Evolutionary conservation across 2,113 vertebrate genomes (phyloP).

Genomic region (Solenodon paradoxus): DNA sequence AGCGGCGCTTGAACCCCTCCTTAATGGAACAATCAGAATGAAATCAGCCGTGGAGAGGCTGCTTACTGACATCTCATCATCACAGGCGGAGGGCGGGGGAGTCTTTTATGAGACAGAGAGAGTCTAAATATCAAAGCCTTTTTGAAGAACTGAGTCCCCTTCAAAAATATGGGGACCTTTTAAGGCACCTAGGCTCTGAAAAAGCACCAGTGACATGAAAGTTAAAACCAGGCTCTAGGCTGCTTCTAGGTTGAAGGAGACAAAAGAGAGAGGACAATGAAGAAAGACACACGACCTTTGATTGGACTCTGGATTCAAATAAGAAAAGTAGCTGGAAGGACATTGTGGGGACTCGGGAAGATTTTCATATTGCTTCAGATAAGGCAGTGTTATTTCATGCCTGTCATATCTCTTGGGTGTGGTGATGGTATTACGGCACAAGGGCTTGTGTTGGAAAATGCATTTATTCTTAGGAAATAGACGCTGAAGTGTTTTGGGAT

Average conservation of each 20-base stretch:
- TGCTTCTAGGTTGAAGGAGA: not conserved
- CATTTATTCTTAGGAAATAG: not conserved
- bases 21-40: not conserved
- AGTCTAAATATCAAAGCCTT: not conserved
- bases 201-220: not conserved
- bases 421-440: not conserved
- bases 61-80: not conserved
- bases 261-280: not conserved
- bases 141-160: not conserved
- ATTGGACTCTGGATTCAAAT: not conserved
- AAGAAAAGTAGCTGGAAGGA: not conserved
- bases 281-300: not conserved
- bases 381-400: not conserved
- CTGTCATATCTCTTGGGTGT: not conserved
- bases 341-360: not conserved
- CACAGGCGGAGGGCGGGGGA: not conserved
- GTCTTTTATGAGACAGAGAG: not conserved
- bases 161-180: not conserved
- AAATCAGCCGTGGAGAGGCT: not conserved
- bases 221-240: not conserved
- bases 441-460: not conserved
- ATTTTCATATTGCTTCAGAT: not conserved
- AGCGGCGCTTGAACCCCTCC: not conserved
- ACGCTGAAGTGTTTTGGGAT: not conserved
- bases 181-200: not conserved